Evolutionary conservation across 2,113 vertebrate genomes (phyloP), one percentile per base, ranked within the genome.

Genomic region (Festucalex cinctus): DNA sequence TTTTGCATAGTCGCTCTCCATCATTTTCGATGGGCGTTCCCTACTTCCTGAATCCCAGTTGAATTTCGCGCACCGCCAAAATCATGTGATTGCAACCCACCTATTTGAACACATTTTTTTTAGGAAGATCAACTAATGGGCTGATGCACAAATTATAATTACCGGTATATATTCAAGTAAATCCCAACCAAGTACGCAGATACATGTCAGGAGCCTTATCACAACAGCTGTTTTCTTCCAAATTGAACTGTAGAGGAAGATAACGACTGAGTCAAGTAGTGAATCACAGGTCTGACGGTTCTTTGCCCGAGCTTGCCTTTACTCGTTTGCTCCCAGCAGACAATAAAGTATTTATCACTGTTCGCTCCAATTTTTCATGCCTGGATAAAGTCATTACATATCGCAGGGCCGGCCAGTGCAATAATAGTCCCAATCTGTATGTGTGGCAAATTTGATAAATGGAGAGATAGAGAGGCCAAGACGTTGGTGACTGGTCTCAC

Each of bases 321-420:
- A 51, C 65, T 63, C 51, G 54, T 44, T 28, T 65, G 80, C 75
- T 86, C 83, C 72, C 78, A 79, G 74, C 66, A 82, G 76, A 71
- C 79, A 74, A 70, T 62, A 57, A 78, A 83, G 65, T 64, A 68
- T 70, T 76, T 78, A 70, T 77, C 66, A 68, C 80, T 74, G 53
- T 66, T 82, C 67, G 77, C 73, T 83, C 74, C 73, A 72, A 75
- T 85, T 84, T 76, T 84, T 81, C 81, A 76, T 53, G 77, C 66
- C 75, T 28, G 66, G 57, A 53, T 81, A 60, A 82, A 84, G 75
- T 82, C 75, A 78, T 53, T 57, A 14, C 53, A 54, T 24, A 66
- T 63, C 64, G 51, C 19, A 71, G 60, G 63, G 72, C n/a, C 66
- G 76, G 72, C 63, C 70, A 68, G 69, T 76, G 80, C 79, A 85